A percentile compares a stretch with the other conserved stretches of the same genome.
phyloP scores from a whole-genome alignment of 2,888 invertebrate species.

The Oxyteleia sp. region DNA sequence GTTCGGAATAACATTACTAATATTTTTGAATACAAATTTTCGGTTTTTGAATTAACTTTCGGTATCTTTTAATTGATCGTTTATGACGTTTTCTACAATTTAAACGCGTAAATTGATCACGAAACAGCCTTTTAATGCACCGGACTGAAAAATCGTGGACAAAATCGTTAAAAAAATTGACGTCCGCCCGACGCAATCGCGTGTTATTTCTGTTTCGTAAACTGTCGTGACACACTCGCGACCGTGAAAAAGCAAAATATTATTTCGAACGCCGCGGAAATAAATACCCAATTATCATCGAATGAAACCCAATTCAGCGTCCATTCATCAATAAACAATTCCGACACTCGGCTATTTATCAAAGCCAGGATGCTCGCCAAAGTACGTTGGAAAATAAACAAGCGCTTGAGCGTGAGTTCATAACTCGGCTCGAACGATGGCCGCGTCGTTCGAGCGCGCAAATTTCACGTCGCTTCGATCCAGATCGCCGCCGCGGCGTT shows the following conservation, averaged over 20 bases:
- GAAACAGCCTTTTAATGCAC: slow-evolving; percentile 12
- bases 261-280: too few relatives aligned
- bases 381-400: slow-evolving; percentile 54
- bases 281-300: too few relatives aligned
- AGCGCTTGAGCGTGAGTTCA: slow-evolving; percentile 45
- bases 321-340: slow-evolving; percentile 59
- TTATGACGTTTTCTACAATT: background rate
- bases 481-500: slow-evolving; percentile 56
- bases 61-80: background rate
- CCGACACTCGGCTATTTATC: slow-evolving; percentile 42
- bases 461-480: slow-evolving; percentile 67
- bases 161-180: slow-evolving; percentile 10
- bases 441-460: slow-evolving; percentile 54
- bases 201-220: background rate
- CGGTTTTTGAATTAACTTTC: too few relatives aligned
- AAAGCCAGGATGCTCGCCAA: slow-evolving; percentile 33
- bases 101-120: slow-evolving; percentile 9
- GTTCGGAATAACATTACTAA: too few relatives aligned
- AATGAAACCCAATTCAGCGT: slow-evolving; percentile 28
- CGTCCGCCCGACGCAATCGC: background rate
- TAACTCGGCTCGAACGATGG: slow-evolving; percentile 55
- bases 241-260: slow-evolving; percentile 48
- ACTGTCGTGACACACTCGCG: slow-evolving; percentile 15
- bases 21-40: too few relatives aligned
- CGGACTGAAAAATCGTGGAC: background rate